Evolutionary conservation across 2,888 invertebrate species (phyloP), one percentile per base, ranked within the genome.

Genomic region (Ferrisia virgata): DNA sequence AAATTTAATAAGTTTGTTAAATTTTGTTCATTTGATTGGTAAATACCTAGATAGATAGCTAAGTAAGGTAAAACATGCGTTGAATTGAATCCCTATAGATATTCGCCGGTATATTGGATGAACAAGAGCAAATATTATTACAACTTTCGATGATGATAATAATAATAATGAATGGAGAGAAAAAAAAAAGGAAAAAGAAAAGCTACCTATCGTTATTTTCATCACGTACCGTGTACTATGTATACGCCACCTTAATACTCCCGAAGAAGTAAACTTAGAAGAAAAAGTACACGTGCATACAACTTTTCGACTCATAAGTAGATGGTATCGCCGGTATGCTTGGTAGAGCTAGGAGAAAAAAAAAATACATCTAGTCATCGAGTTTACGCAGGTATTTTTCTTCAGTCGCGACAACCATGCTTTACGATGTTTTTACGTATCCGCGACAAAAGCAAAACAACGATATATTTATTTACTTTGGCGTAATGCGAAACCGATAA

Each of bases 41-140:
- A n/a, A n/a, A n/a, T n/a, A n/a, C n/a, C n/a, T n/a, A n/a, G n/a
- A n/a, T n/a, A n/a, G n/a, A n/a, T n/a, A n/a, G n/a, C n/a, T n/a
- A n/a, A n/a, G n/a, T n/a, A n/a, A n/a, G n/a, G n/a, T n/a, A n/a
- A n/a, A n/a, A 31, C 72, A n/a, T 33, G 22, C 72, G n/a, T 4
- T 72, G 15, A 72, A 72, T 72, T 72, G 72, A 72, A 72, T 72
- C 33, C 72, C 28, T 33, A 25, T 33, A 72, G n/a, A n/a, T n/a
- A n/a, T n/a, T n/a, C 72, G 72, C 31, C 31, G 72, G 15, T 2
- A 33, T 72, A 72, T 72, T 72, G 72, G 72, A 72, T 72, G 72
- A 72, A 72, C 72, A 72, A 72, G 33, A 33, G 72, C 36, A 72
- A 72, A 72, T 18, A 72, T 72, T 72, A 72, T 72, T 72, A 72